Percentiles rank a stretch among this genome's conserved stretches.
phyloP scores from a whole-genome alignment of 2,113 vertebrate genomes.

The Zeus faber region DNA sequence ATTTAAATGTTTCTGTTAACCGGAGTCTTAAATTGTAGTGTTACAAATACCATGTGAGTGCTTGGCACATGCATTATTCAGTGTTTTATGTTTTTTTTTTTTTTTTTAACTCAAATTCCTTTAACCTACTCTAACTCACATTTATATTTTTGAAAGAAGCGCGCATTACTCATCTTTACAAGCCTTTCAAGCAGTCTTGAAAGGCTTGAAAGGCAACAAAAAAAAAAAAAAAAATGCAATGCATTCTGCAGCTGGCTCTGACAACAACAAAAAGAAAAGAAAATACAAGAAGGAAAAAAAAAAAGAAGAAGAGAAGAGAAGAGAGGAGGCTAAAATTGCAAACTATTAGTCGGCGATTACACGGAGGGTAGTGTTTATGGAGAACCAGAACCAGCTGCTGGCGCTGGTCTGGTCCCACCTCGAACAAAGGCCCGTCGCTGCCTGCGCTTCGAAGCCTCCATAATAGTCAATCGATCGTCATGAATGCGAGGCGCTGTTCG shows the following conservation, averaged over 20 bases:
- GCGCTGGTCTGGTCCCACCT: conserved; percentile 58
- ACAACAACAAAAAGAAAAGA: too few species aligned
- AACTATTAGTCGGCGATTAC: conserved; percentile 63
- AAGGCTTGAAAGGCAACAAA: not conserved
- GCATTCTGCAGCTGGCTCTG: not conserved
- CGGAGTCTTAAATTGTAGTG: too few species aligned
- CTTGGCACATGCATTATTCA: too few species aligned
- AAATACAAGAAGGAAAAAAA: too few species aligned
- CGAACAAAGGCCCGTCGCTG: conserved; percentile 63
- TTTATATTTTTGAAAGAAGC: not conserved
- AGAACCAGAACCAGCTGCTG: conserved; percentile 59
- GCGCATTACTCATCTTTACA: too few species aligned
- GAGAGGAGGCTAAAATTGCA: conserved; percentile 54
- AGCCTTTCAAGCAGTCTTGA: not conserved
- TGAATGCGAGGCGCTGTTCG: conserved; percentile 70
- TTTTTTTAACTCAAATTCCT: too few species aligned
- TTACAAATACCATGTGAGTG: too few species aligned
- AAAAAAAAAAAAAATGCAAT: too few species aligned
- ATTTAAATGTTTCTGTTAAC: too few species aligned
- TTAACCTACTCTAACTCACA: too few species aligned
- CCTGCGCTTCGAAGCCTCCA: conserved; percentile 68
- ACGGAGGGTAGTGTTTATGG: conserved; percentile 56
- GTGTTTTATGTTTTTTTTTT: not conserved
- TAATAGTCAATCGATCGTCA: conserved; percentile 75
- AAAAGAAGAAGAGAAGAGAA: not conserved